Conservation (phyloP, 1,140 invertebrate species). For the Eupeodes corollae region DNA sequence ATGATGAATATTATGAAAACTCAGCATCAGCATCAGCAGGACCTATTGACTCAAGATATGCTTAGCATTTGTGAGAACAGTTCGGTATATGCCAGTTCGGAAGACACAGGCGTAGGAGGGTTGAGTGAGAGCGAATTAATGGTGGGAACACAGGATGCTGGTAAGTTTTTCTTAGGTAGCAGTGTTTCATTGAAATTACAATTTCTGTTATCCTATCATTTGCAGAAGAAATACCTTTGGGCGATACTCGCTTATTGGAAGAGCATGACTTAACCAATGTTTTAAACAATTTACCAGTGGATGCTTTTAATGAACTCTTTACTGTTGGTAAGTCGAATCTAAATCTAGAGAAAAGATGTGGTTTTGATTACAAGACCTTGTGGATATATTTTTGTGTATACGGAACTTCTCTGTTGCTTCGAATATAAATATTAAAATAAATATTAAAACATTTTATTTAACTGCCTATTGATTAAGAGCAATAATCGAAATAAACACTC, state of each 20-base stretch:
- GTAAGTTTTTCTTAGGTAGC: slow-evolving; percentile 9
- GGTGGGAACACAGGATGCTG: slow-evolving; percentile 28
- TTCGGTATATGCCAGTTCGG: slow-evolving; percentile 46
- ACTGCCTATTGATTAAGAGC: too few relatives aligned
- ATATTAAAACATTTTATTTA: too few relatives aligned
- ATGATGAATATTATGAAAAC: too few relatives aligned
- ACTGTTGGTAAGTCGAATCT: slow-evolving; percentile 34
- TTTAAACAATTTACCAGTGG: slow-evolving; percentile 76
- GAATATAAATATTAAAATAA: too few relatives aligned
- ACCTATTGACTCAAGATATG: slow-evolving; percentile 27
- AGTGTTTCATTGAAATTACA: not conserved
- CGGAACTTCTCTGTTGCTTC: too few relatives aligned
- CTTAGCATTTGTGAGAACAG: slow-evolving; percentile 43
- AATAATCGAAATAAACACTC: too few relatives aligned
- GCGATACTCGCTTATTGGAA: slow-evolving; percentile 49
- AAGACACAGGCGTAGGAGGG: slow-evolving; percentile 43
- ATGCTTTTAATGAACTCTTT: slow-evolving; percentile 86
- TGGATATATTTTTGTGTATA: too few relatives aligned
- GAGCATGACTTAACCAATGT: slow-evolving; percentile 83
- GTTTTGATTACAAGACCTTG: not conserved
- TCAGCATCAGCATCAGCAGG: slow-evolving; percentile 2
- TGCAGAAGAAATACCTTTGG: slow-evolving; percentile 37
- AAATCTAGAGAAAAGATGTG: not conserved
- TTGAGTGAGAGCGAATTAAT: slow-evolving; percentile 46
- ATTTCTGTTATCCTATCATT: slow-evolving; percentile 6